Conservation (phyloP, 2,113 vertebrate species). For the Chloropsis hardwickii region DNA sequence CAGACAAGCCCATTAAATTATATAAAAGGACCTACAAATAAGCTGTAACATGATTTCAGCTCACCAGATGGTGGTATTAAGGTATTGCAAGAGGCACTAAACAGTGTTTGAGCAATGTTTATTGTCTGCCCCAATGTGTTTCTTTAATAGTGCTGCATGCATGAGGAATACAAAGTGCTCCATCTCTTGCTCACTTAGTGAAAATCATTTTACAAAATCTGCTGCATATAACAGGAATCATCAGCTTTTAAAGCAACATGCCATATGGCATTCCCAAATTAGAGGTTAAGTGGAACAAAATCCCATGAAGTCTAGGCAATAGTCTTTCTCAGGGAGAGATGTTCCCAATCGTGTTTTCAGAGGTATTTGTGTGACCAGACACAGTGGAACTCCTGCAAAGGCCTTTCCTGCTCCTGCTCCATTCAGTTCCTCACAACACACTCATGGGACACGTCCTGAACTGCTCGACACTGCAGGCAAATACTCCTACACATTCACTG, state of each 20-base stretch:
- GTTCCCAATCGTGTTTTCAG: neutral
- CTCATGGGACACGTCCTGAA: accelerated
- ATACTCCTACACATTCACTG: neutral
- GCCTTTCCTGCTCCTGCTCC: neutral
- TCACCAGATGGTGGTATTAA: slow-evolving; percentile 39
- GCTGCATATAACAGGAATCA: neutral
- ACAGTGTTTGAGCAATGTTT: neutral
- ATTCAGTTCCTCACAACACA: neutral
- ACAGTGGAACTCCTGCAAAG: neutral
- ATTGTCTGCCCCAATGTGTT: neutral
- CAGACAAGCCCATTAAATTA: neutral
- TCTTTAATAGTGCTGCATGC: neutral
- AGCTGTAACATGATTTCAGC: neutral
- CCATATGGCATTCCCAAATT: neutral
- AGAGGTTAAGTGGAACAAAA: slow-evolving; percentile 5
- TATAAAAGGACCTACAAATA: neutral
- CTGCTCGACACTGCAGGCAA: accelerated
- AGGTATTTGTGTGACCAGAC: neutral
- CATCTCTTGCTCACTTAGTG: neutral
- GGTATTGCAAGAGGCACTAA: neutral
- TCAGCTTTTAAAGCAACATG: neutral
- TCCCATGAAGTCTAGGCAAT: neutral
- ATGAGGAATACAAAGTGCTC: neutral
- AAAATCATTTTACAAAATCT: neutral
- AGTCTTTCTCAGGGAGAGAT: neutral